Conservation (phyloP, 64 coral and sea anemone genomes). For the Hydrozoanthus tunicans region DNA sequence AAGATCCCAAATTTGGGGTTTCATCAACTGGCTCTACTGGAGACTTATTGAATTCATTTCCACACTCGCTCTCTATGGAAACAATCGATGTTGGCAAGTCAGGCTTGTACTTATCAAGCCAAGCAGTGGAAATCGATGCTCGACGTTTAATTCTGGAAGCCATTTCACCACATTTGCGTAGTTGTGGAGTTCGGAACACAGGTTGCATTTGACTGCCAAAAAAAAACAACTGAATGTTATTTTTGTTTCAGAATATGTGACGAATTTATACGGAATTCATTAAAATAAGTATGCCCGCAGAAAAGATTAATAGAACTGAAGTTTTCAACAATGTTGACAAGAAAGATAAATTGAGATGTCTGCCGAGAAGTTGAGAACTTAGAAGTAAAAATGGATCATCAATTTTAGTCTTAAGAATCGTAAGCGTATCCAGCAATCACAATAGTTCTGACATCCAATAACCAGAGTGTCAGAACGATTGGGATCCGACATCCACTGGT, state of each 20-base stretch:
- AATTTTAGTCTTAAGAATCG: no score
- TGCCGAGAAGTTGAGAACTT: no score
- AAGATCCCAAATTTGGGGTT: neutral
- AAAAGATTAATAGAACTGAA: no score
- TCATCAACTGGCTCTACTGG: neutral
- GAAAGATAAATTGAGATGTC: no score
- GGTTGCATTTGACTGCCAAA: constrained; percentile 7
- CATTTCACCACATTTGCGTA: constrained; percentile 4
- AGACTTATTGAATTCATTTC: neutral
- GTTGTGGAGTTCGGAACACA: constrained; percentile 1
- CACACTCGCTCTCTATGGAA: neutral
- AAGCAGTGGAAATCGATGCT: constrained; percentile 53
- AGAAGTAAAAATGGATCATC: no score
- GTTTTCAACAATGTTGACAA: no score
- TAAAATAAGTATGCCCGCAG: no score
- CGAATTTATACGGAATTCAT: no score
- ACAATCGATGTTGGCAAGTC: constrained; percentile 21
- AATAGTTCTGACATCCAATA: no score
- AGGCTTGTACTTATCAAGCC: constrained; percentile 73
- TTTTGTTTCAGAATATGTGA: neutral
- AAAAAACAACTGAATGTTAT: neutral
- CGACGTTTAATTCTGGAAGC: constrained; percentile 62
- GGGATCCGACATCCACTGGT: no score
- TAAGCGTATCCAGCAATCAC: no score
- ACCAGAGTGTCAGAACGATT: no score